These are phyloP conservation scores for Plecotus auritus DNA, from an alignment of 2,113 vertebrate species.

Conservation along the genomic window DNA sequence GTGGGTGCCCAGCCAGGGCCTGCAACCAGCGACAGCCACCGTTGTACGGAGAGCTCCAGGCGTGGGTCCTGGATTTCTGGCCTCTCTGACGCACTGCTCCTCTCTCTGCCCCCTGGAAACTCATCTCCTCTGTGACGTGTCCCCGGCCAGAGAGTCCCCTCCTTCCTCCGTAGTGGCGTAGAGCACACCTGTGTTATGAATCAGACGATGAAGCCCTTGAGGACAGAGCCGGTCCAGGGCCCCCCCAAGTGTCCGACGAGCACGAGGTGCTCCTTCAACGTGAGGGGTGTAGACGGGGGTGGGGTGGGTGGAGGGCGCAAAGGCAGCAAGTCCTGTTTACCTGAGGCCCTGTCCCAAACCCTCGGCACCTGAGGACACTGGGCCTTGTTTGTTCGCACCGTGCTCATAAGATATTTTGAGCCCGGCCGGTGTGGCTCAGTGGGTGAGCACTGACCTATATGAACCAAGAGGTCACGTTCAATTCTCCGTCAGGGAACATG, in stretches of 20 bases:
- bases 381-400: neutral
- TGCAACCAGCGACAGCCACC: neutral
- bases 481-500: no score
- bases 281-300: accelerated
- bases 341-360: neutral
- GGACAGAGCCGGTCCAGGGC: neutral
- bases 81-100: neutral
- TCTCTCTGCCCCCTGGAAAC: neutral
- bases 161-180: neutral
- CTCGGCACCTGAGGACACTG: neutral
- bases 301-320: neutral
- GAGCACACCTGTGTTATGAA: no score
- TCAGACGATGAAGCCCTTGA: neutral
- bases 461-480: no score
- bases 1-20: neutral
- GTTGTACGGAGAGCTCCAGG: neutral
- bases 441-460: no score
- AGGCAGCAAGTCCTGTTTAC: neutral
- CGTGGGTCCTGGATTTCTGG: neutral
- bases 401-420: no score
- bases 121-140: neutral
- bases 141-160: neutral
- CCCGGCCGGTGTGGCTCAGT: no score
- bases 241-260: neutral
- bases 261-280: neutral